A percentile compares a stretch with the other conserved stretches of the same genome.
Conservation (phyloP, 2,797 vertebrate genomes). For the Eptatretus atami region DNA sequence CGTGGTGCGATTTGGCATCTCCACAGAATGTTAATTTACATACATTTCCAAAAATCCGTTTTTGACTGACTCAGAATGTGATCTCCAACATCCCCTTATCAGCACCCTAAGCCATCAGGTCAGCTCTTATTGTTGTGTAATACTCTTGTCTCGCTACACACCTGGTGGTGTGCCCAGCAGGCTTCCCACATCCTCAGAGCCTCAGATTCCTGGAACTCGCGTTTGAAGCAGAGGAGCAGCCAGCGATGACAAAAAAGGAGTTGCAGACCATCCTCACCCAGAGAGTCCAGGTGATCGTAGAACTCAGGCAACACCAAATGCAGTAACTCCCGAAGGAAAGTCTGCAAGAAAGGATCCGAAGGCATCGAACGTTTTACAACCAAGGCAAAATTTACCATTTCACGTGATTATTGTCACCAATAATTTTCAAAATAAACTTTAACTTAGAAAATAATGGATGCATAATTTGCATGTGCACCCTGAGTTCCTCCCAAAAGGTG, state of each 20-base stretch:
- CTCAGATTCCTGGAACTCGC: constrained; percentile 71
- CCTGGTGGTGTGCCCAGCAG: constrained; percentile 98
- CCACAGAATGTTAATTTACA: too few species aligned
- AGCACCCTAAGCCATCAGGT: too few species aligned
- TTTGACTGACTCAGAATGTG: too few species aligned
- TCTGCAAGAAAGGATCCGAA: constrained; percentile 16
- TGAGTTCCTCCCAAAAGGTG: too few species aligned
- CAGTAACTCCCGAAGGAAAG: constrained; percentile 70
- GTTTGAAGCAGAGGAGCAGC: constrained; percentile 84
- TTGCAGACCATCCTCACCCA: constrained; percentile 82
- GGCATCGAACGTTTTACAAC: too few species aligned
- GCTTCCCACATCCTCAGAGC: constrained; percentile 91
- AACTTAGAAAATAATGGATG: neutral
- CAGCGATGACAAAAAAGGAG: constrained; percentile 95
- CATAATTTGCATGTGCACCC: neutral
- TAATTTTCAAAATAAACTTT: neutral
- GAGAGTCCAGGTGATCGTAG: constrained; percentile 43
- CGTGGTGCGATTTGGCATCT: too few species aligned
- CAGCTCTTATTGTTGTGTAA: too few species aligned
- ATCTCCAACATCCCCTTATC: too few species aligned
- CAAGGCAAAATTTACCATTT: too few species aligned
- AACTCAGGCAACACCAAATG: constrained; percentile 46
- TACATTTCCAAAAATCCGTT: too few species aligned
- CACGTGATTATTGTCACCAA: neutral
- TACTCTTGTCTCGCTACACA: constrained; percentile 11